phyloP scores from a whole-genome alignment of 2,797 vertebrate genomes.

The Echiichthys vipera region DNA sequence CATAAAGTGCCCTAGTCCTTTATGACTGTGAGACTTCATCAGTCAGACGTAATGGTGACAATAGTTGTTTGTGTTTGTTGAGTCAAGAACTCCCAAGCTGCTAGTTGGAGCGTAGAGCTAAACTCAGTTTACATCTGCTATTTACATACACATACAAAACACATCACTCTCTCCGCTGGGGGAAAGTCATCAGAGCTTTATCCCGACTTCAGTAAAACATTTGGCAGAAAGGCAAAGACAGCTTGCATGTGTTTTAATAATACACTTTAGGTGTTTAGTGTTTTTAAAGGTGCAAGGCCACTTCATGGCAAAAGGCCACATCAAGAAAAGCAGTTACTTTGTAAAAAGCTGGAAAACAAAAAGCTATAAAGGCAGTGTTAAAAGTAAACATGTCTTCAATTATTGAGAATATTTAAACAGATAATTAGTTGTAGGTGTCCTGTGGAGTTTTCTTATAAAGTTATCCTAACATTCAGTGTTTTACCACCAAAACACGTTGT shows the following conservation, averaged over 20 bases:
- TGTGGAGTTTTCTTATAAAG: not conserved
- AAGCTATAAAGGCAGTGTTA: not conserved
- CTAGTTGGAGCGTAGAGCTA: not conserved
- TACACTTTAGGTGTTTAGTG: not conserved
- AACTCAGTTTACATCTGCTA: constrained; percentile 35
- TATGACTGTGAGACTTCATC: not conserved
- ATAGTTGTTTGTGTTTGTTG: not conserved
- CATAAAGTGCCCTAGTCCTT: not conserved
- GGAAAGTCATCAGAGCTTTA: constrained; percentile 7
- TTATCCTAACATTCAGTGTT: too few relatives aligned
- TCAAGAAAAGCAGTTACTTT: constrained; percentile 2
- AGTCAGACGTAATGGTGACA: not conserved
- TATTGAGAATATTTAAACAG: not conserved
- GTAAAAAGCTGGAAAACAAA: not conserved
- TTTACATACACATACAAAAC: constrained; percentile 20
- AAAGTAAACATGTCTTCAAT: not conserved
- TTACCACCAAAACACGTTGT: not conserved
- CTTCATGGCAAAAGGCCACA: not conserved
- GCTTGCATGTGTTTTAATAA: constrained; percentile 19
- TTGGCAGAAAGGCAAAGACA: constrained; percentile 10
- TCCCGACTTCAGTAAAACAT: constrained; percentile 25
- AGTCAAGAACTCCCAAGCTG: not conserved
- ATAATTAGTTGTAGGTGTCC: not conserved
- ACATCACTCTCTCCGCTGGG: not conserved
- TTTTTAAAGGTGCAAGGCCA: constrained; percentile 11